Conservation (phyloP, 2,888 invertebrate genomes). For the Acheta domesticus region DNA sequence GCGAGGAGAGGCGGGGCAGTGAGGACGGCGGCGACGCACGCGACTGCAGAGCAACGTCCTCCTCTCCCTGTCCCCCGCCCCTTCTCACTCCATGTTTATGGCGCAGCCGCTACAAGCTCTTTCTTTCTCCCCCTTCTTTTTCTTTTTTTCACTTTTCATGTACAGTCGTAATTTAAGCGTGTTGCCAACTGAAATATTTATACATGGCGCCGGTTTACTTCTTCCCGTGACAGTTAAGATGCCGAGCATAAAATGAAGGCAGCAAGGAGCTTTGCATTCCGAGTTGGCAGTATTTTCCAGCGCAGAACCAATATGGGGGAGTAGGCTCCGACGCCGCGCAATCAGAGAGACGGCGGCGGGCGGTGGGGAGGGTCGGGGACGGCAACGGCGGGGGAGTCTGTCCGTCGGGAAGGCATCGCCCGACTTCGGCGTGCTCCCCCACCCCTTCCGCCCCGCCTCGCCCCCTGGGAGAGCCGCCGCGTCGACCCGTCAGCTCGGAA, state of each 20-base stretch:
- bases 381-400: neutral
- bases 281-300: constrained; percentile 18
- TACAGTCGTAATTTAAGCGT: constrained; percentile 18
- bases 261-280: constrained; percentile 11
- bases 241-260: constrained; percentile 18
- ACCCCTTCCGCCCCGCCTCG: neutral
- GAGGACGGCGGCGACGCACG: neutral
- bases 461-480: neutral
- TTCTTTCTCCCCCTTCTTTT: neutral
- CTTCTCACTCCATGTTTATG: neutral
- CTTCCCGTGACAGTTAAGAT: constrained; percentile 18
- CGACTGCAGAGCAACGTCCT: neutral
- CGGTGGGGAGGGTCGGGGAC: neutral
- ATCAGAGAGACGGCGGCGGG: neutral
- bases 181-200: constrained; percentile 18
- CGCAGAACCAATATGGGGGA: constrained; percentile 4
- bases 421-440: no score
- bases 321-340: neutral
- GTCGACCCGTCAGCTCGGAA: neutral
- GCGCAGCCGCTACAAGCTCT: neutral
- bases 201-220: constrained; percentile 18
- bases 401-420: neutral
- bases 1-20: neutral
- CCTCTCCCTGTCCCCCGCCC: neutral
- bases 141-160: neutral